Base-by-base conservation (phyloP, 2,888 invertebrate genomes). In the Bedellia somnulentella region DNA sequence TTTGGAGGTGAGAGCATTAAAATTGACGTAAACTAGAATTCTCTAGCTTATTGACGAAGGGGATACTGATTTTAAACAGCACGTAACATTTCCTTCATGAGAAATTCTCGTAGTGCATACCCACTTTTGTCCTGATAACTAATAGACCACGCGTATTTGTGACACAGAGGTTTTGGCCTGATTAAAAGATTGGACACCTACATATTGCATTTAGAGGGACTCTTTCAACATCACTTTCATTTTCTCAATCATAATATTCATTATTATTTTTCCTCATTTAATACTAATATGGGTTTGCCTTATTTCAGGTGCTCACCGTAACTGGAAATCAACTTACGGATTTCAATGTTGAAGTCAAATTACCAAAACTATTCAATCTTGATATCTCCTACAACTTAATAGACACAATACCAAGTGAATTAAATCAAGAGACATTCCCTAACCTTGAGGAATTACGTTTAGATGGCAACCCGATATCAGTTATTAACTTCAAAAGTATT, bases 321-420 rank as follows among this genome's bases (percentile, higher is more conserved):
- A 73, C 67, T 6, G 67, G 68, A 4, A 77, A 77, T 35, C 66
- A 67, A 39, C 53, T 81, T 36, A 62, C 60, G 37, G 57, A 60
- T 6, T 49, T 80, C 14, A 57, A 64, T 28, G 52, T 76, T n/a
- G 45, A 59, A 15, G 63, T 57, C 30, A 67, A 66, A 40, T 44
- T 79, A 9, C 49, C 66, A 1, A 62, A 57, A 24, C 50, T 81
- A 1, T 60, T 56, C 41, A 63, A 51, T 22, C 41, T 82, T 32
- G 80, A 81, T 40, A 27, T 81, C 14, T 79, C 80, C 1, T 63
- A 67, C 41, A 82, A 81, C 40, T 40, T 59, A 5, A 46, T 81
- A 12, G 37, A 47, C 1, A 57, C 54, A 31, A 52, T 82, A 35
- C 80, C 81, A 3, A 54, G 61, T 39, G 50, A 56, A 14, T 44